Conservation (phyloP, 2,113 vertebrate genomes). For the Saguinus imperator region DNA sequence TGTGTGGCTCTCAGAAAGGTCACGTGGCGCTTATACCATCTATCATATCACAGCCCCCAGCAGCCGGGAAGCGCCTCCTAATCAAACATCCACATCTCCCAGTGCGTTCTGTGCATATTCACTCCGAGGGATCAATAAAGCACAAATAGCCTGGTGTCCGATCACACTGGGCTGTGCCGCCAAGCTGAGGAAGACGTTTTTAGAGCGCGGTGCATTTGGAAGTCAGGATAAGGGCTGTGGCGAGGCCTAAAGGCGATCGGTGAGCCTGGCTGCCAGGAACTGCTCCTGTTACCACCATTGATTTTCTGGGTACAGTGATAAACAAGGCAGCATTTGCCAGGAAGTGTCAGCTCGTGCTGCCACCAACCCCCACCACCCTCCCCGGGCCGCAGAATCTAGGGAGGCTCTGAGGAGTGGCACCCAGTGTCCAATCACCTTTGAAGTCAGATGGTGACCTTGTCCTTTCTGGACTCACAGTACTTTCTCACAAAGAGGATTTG, state of each 20-base stretch:
- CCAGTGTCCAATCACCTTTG: no score
- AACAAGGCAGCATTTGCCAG: background rate
- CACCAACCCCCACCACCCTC: background rate
- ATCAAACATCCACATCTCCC: fast-evolving
- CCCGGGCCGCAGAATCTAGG: fast-evolving
- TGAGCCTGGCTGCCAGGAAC: fast-evolving
- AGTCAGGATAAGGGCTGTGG: fast-evolving
- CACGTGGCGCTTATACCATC: fast-evolving
- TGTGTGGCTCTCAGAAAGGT: background rate
- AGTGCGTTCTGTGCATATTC: fast-evolving
- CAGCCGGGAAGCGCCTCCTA: fast-evolving
- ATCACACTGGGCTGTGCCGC: fast-evolving
- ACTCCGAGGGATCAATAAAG: fast-evolving
- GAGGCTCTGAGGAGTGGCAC: no score
- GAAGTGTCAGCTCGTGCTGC: background rate
- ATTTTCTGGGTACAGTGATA: background rate
- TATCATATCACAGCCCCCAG: fast-evolving
- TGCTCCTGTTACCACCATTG: fast-evolving
- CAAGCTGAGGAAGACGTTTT: no score
- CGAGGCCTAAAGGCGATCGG: fast-evolving
- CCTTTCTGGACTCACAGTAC: background rate
- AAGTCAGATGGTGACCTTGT: no score
- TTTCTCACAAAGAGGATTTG: background rate
- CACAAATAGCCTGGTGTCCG: fast-evolving
- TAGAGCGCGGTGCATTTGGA: background rate